Conservation (phyloP, 92 coral and sea anemone species). For the Metridium senile region DNA sequence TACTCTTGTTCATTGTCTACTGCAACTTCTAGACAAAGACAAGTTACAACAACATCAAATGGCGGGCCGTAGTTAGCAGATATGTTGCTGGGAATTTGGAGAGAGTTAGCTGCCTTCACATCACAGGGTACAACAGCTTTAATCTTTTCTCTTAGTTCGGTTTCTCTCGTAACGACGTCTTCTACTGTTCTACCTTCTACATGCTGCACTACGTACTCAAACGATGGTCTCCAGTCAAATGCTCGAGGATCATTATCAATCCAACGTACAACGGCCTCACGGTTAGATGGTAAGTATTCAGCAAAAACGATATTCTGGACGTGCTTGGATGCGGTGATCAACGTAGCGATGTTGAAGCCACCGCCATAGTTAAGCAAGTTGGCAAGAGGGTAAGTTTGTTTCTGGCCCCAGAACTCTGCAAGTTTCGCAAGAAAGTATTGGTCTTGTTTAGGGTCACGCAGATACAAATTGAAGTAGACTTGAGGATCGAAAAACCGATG, state of each 20-base stretch:
- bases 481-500: background rate
- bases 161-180: slow-evolving; percentile 26
- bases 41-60: slow-evolving; percentile 60
- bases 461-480: background rate
- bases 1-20: slow-evolving; percentile 48
- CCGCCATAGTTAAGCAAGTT: slow-evolving; percentile 49
- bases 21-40: slow-evolving; percentile 58
- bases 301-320: slow-evolving; percentile 42
- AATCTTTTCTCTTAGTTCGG: slow-evolving; percentile 40
- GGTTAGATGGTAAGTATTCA: slow-evolving; percentile 43
- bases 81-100: background rate
- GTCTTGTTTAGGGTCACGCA: background rate
- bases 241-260: slow-evolving; percentile 22
- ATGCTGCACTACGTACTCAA: slow-evolving; percentile 33
- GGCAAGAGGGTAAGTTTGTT: too few species aligned
- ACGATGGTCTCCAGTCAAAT: slow-evolving; percentile 38
- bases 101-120: slow-evolving; percentile 1
- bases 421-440: background rate
- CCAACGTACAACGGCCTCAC: slow-evolving; percentile 47
- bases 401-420: background rate
- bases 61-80: slow-evolving; percentile 1
- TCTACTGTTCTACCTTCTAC: slow-evolving; percentile 34
- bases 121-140: slow-evolving; percentile 39
- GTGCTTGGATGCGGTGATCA: slow-evolving; percentile 43
- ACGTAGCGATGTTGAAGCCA: slow-evolving; percentile 39